Conservation (phyloP, 2,888 invertebrate genomes). For the Ectemnius continuus region DNA sequence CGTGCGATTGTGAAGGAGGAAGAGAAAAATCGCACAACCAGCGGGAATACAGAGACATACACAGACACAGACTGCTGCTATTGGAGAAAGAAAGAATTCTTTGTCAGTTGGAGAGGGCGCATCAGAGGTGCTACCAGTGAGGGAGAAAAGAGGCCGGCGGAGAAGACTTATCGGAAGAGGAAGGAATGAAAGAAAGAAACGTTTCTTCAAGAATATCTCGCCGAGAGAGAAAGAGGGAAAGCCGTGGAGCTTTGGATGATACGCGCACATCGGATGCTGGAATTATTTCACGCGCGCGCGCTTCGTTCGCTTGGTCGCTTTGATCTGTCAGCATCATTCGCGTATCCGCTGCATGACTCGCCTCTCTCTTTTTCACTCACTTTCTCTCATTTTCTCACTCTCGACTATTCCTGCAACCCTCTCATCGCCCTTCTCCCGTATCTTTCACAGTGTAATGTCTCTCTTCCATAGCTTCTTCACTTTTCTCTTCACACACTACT, state of each 20-base stretch:
- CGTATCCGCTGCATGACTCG: constrained; percentile 19
- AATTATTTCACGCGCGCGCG: constrained; percentile 12
- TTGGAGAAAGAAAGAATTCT: constrained; percentile 41
- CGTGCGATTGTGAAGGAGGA: not conserved
- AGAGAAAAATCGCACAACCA: not conserved
- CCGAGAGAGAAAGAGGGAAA: constrained; percentile 26
- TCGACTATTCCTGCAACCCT: constrained; percentile 16
- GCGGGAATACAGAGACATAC: not conserved
- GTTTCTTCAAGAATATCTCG: constrained; percentile 20
- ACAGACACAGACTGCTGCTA: not conserved
- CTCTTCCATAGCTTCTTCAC: constrained; percentile 31
- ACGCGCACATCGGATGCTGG: too few species aligned
- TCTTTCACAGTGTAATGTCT: constrained; percentile 5
- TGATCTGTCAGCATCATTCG: constrained; percentile 22
- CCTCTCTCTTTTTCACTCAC: constrained; percentile 32
- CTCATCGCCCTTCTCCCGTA: constrained; percentile 20
- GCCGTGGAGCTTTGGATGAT: constrained; percentile 18
- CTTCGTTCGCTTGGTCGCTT: constrained; percentile 18
- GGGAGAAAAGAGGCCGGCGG: constrained; percentile 10
- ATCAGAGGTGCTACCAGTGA: constrained; percentile 31
- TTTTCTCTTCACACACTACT: constrained; percentile 15
- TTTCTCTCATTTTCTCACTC: constrained; percentile 14
- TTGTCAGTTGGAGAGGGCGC: constrained; percentile 71
- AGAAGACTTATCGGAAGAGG: not conserved
- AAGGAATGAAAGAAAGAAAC: not conserved